phyloP scores from a whole-genome alignment of 92 coral and sea anemone species.

The Zoanthus sansibaricus region DNA sequence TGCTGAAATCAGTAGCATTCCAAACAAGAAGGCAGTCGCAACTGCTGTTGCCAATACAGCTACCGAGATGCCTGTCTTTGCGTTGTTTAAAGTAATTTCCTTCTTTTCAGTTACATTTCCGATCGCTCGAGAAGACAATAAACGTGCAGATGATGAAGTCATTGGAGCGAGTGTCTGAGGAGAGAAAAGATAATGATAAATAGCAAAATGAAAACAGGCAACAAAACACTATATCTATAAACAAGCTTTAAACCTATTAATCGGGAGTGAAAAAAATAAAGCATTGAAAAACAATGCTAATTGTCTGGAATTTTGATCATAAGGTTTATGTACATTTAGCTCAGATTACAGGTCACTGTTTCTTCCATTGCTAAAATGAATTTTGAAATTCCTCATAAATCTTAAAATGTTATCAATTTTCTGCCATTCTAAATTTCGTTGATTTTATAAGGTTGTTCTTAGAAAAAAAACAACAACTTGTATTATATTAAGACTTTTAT shows the following conservation, averaged over 20 bases:
- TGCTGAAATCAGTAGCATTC: slow-evolving; percentile 10
- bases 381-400: no score
- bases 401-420: no score
- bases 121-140: background rate
- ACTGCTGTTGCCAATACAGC: slow-evolving; percentile 24
- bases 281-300: no score
- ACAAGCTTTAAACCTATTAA: background rate
- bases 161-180: background rate
- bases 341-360: no score
- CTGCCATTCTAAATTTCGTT: no score
- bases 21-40: slow-evolving; percentile 9
- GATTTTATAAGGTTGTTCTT: no score
- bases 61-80: background rate
- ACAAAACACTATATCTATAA: background rate
- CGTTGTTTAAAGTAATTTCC: background rate
- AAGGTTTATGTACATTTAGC: no score
- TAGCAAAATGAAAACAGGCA: background rate
- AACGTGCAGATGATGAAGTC: background rate
- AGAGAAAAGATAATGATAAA: background rate
- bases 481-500: no score
- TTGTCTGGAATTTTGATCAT: no score
- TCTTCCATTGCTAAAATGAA: no score
- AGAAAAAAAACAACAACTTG: no score
- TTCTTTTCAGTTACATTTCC: background rate
- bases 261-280: background rate